Evolutionary conservation across 2,797 vertebrate genomes (phyloP).

Genomic region (Rhynchotus rufescens): DNA sequence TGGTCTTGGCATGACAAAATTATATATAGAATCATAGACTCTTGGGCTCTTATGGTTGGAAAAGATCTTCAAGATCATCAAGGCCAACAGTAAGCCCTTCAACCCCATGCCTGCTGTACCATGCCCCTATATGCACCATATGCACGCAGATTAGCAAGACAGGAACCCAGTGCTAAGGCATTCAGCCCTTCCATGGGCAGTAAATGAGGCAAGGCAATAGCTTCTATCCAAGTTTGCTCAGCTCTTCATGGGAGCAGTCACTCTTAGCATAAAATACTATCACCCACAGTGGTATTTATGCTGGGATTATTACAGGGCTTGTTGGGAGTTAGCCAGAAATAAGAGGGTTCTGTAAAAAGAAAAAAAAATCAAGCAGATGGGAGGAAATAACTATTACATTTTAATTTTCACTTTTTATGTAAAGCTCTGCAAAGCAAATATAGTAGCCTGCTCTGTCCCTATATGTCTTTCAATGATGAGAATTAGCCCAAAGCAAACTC

Average conservation of each 20-base stretch:
- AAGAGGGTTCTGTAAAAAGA: not conserved
- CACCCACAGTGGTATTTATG: not conserved
- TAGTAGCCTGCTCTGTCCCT: conserved; percentile 34
- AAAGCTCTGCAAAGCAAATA: conserved; percentile 44
- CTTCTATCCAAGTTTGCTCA: not conserved
- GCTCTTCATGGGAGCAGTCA: not conserved
- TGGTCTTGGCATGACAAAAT: not conserved
- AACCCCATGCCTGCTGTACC: too few relatives aligned
- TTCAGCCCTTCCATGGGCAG: not conserved
- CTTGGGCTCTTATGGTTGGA: too few relatives aligned
- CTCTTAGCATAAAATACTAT: not conserved
- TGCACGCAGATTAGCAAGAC: not conserved
- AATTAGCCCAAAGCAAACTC: conserved; percentile 76
- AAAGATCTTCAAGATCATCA: too few relatives aligned
- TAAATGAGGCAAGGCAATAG: not conserved
- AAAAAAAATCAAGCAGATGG: not conserved
- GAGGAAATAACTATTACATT: not conserved
- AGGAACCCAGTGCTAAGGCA: not conserved
- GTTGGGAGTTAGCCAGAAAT: not conserved
- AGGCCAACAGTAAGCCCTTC: too few relatives aligned
- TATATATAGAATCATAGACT: too few relatives aligned
- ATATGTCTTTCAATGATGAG: conserved; percentile 64
- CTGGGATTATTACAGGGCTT: not conserved
- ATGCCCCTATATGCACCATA: too few relatives aligned
- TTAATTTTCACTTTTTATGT: not conserved